Evolutionary conservation across 2,888 invertebrate genomes (phyloP).

Genomic region (Oscheius myriophilus): DNA sequence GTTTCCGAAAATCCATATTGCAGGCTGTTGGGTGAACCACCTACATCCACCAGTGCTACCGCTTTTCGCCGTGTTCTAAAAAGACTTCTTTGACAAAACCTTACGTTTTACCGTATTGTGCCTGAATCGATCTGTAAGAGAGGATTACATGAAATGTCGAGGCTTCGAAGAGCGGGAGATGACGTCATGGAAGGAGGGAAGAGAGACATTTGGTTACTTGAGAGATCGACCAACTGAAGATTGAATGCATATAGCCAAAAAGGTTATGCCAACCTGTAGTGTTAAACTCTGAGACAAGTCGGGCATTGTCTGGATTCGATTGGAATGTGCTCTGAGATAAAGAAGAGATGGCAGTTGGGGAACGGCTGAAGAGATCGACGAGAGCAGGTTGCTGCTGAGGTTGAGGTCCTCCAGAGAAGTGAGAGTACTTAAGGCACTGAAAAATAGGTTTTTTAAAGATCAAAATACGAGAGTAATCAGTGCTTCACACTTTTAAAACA

Average conservation of each 20-base stretch:
- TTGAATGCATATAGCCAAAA: neutral
- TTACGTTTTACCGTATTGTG: slow-evolving; percentile 7
- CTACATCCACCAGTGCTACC: slow-evolving; percentile 27
- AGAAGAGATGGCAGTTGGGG: slow-evolving; percentile 71
- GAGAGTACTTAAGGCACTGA: slow-evolving; percentile 45
- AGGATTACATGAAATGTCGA: slow-evolving; percentile 73
- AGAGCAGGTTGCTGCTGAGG: slow-evolving; percentile 72
- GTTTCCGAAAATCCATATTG: slow-evolving; percentile 72
- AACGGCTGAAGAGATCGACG: slow-evolving; percentile 70
- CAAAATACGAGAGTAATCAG: too few species aligned
- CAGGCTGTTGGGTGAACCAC: slow-evolving; percentile 27
- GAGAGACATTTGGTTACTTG: slow-evolving; percentile 72
- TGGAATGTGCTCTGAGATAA: slow-evolving; percentile 73
- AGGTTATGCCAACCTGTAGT: slow-evolving; percentile 69
- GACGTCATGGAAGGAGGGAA: slow-evolving; percentile 38
- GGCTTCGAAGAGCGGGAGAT: slow-evolving; percentile 72
- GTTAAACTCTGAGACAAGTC: slow-evolving; percentile 71
- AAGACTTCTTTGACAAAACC: neutral
- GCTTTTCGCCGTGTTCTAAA: slow-evolving; percentile 10
- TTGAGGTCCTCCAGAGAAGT: slow-evolving; percentile 52
- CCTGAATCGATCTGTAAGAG: slow-evolving; percentile 20
- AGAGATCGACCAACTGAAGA: slow-evolving; percentile 73
- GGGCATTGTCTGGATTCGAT: slow-evolving; percentile 71
- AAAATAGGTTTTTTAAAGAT: neutral
- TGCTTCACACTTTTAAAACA: too few species aligned